Evolutionary conservation across 2,113 vertebrate species (phyloP).

Genomic region (Otus sunia): DNA sequence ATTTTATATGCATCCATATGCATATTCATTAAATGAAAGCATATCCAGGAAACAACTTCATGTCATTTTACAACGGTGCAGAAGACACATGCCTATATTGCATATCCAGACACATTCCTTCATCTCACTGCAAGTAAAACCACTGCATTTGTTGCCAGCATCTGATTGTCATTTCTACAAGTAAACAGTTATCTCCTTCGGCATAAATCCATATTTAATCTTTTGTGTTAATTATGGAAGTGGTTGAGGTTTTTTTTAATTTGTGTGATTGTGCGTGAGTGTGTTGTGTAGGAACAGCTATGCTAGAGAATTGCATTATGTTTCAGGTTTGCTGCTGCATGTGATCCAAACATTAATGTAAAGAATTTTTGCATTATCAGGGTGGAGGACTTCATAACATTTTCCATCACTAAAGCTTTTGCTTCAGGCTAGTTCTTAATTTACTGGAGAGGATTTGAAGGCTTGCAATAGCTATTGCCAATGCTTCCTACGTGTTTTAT

Average conservation of each 20-base stretch:
- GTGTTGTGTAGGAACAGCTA: background rate
- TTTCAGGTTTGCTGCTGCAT: background rate
- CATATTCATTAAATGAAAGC: background rate
- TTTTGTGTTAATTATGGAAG: background rate
- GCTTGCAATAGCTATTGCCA: background rate
- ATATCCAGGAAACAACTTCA: background rate
- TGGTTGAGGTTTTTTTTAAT: background rate
- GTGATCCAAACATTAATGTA: background rate
- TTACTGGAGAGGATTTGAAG: background rate
- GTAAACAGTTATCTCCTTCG: background rate
- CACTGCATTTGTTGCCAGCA: background rate
- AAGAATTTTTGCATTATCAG: background rate
- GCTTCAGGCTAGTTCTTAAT: background rate
- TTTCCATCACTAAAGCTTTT: background rate
- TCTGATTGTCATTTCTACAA: background rate
- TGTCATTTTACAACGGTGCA: background rate
- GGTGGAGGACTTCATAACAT: background rate
- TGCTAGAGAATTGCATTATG: background rate
- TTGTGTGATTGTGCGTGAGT: background rate
- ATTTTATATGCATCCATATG: background rate
- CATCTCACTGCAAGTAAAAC: background rate
- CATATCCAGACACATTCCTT: background rate
- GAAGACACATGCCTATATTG: background rate
- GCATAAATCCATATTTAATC: background rate
- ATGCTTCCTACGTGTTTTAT: background rate